Evolutionary conservation across 2,797 vertebrate genomes (phyloP), one percentile per base, ranked within the genome.

Genomic region (Gymnoscopelus braueri): DNA sequence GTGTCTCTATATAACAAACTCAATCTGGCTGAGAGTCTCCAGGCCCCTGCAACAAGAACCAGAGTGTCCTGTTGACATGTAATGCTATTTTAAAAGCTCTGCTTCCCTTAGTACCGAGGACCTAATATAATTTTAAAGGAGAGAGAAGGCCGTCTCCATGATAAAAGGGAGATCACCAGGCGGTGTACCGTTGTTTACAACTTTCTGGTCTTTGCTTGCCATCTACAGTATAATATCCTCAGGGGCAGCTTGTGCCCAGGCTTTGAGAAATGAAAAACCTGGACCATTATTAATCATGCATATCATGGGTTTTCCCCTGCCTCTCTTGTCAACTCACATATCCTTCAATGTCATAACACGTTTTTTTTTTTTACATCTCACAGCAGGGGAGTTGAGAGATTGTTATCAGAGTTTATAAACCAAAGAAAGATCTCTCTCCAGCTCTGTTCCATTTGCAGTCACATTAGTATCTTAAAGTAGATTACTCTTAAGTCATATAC

Each of bases 61-160:
- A 56, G 54, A 12, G 26, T 32, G 52, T 63, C 50, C 53, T 74
- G 24, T 44, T 29, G 29, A 44, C 48, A 56, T 54, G 64, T 62
- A 72, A 78, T 78, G 67, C 58, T 64, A 48, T 81, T 81, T 76
- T 64, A 15, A 75, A 69, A 60, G 53, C 74, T 56, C 63, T 56
- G 13, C 39, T 24, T 50, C 53, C 56, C 56, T 26, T 8, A 54
- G 57, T 5, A 23, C n/a, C 1, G 29, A 9, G 10, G 19, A 44
- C 70, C 4, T 67, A 48, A 66, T 75, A 69, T 75, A 55, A 52
- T 60, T 69, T 54, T 11, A 13, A 39, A 39, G 2, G 50, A 15
- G 13, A 10, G 57, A n/a, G 57, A 39, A 32, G n/a, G 29, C 58
- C 29, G 58, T n/a, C 29, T 14, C 35, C 32, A 35, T 59, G 57